Base-by-base conservation (phyloP, 2,113 vertebrate genomes). In the Dipodomys spectabilis region DNA sequence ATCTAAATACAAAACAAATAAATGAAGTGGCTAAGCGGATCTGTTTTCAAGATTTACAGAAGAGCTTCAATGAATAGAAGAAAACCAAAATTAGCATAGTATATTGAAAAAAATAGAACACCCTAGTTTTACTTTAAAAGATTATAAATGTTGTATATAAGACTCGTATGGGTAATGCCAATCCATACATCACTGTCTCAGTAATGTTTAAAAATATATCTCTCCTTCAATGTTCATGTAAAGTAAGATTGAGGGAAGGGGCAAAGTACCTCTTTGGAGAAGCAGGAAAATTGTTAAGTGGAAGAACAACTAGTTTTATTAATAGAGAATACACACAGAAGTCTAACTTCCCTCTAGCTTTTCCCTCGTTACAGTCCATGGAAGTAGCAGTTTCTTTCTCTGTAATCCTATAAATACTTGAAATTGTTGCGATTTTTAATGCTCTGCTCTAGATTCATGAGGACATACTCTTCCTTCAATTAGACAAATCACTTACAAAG, bases 31-130 rank as follows among this genome's bases (percentile, higher is more conserved):
- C 6, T 92, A 45, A 23, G 44, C 67, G 67, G 73, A 86, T 71
- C 75, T 44, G 7, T 45, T 44, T 32, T 79, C n/a, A 8, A 64
- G 39, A 80, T 64, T 92, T 35, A 22, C 5, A 84, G 39, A 68
- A 92, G 23, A 28, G n/a, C 11, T 77, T 73, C 85, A 68, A 95
- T 16, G 27, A 90, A 32, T 62, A 78, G 90, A 94, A 85, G n/a
- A 80, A 94, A 93, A 32, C n/a, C 79, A 57, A 86, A 86, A n/a
- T 72, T 60, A 44, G 22, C 9, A 71, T 4, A 67, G 30, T 28
- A 67, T 16, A 82, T 1, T 67, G 16, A 89, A 86, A 91, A 91
- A 89, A 28, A 65, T 0, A 86, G 73, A 90, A 71, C n/a, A 30
- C 68, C 87, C 49, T 49, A 74, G 84, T 39, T 85, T 57, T 27